These are phyloP conservation scores for Troides oblongomaculatus DNA, from an alignment of 2,888 invertebrate species.

Conservation along the genomic window DNA sequence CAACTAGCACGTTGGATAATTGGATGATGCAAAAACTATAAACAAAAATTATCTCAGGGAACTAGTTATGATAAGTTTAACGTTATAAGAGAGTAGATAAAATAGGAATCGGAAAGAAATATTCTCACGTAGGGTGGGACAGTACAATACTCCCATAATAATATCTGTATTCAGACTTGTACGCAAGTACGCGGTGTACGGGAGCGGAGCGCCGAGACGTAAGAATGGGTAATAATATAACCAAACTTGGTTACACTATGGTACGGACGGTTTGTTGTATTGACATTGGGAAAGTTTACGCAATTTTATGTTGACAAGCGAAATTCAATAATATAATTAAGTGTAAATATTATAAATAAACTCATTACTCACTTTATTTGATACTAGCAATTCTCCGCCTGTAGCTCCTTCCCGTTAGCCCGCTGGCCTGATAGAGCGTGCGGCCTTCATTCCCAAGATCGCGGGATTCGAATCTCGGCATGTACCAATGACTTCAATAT, in stretches of 20 bases:
- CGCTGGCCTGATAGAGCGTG: too few species aligned
- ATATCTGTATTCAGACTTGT: conserved; percentile 3
- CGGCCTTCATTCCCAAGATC: too few species aligned
- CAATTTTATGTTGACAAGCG: not conserved
- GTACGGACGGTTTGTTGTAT: not conserved
- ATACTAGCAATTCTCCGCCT: not conserved
- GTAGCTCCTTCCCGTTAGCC: too few species aligned
- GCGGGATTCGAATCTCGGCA: too few species aligned
- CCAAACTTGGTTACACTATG: conserved; percentile 11
- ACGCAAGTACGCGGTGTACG: not conserved
- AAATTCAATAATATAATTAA: not conserved
- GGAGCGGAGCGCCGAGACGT: not conserved
- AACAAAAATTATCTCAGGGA: not conserved
- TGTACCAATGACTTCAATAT: too few species aligned
- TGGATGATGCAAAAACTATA: not conserved
- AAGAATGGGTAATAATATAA: conserved; percentile 25
- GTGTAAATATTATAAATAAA: not conserved
- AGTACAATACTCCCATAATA: not conserved
- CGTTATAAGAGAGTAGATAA: not conserved
- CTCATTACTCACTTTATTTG: not conserved
- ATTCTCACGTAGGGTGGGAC: not conserved
- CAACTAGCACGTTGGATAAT: not conserved
- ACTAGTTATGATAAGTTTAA: not conserved
- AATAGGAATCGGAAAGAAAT: not conserved
- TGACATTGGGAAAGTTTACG: not conserved